Conservation (phyloP, 2,888 invertebrate genomes). For the Hedya salicella region DNA sequence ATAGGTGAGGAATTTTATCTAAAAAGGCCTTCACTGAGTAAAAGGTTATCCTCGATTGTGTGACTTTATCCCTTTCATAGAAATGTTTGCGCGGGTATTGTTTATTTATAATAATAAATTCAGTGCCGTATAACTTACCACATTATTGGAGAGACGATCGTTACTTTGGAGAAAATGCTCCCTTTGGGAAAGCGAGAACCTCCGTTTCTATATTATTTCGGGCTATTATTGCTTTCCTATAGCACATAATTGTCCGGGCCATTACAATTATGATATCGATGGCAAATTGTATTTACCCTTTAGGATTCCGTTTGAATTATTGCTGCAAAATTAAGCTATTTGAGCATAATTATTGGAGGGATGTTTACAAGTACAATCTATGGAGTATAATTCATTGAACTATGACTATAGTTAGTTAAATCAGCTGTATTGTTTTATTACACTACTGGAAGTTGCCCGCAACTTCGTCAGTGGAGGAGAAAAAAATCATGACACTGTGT, state of each 20-base stretch:
- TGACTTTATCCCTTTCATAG: constrained; percentile 8
- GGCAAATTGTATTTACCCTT: not conserved
- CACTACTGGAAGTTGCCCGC: no score
- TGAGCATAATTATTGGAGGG: not conserved
- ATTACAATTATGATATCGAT: constrained; percentile 17
- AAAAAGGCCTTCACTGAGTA: constrained; percentile 32
- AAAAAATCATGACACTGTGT: no score
- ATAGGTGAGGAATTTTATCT: constrained; percentile 51
- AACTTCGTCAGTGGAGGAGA: no score
- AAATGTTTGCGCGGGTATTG: constrained; percentile 5
- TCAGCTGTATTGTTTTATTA: no score
- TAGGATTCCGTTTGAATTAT: not conserved
- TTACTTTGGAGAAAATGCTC: constrained; percentile 21
- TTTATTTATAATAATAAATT: constrained; percentile 34
- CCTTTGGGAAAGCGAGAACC: constrained; percentile 15
- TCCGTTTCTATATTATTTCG: constrained; percentile 21
- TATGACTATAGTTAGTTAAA: no score
- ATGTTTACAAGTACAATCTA: no score
- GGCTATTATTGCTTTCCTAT: constrained; percentile 12
- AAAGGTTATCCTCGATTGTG: constrained; percentile 38
- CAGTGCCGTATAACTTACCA: constrained; percentile 23
- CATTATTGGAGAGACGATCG: constrained; percentile 18
- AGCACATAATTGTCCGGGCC: constrained; percentile 10
- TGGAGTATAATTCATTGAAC: no score
- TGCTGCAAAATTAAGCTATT: not conserved